These are phyloP conservation scores for Crambe crambe DNA, from an alignment of 37 sponge, comb jelly and placozoan genomes.

Conservation along the genomic window DNA sequence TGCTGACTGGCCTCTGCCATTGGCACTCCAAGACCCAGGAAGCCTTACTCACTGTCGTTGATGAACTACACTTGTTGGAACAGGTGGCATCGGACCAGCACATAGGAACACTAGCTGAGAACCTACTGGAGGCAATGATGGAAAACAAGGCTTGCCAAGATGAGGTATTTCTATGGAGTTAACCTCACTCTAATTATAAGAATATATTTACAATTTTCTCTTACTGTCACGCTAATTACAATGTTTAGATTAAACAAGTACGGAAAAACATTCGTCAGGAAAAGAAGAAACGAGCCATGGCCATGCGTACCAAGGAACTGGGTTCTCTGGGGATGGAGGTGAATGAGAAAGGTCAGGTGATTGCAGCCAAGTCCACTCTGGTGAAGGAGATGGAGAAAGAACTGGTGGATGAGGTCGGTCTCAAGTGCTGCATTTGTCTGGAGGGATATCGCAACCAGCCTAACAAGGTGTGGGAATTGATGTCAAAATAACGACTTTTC, in stretches of 20 bases:
- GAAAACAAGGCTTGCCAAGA: slow-evolving; percentile 43
- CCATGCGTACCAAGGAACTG: slow-evolving; percentile 88
- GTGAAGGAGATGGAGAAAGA: slow-evolving; percentile 70
- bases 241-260: slow-evolving; percentile 61
- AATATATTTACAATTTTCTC: not conserved
- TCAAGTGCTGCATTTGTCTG: slow-evolving; percentile 89
- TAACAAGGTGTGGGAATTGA: slow-evolving; percentile 61
- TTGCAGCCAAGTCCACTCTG: slow-evolving; percentile 34
- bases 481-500: not conserved
- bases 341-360: slow-evolving; percentile 89
- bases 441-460: slow-evolving; percentile 95
- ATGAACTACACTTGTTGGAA: slow-evolving; percentile 79
- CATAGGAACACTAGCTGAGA: slow-evolving; percentile 87
- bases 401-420: slow-evolving; percentile 79
- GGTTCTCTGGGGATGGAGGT: slow-evolving; percentile 80
- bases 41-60: slow-evolving; percentile 34
- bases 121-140: slow-evolving; percentile 76
- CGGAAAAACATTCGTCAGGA: slow-evolving; percentile 65
- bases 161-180: slow-evolving; percentile 40
- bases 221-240: not conserved
- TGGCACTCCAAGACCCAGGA: slow-evolving; percentile 70
- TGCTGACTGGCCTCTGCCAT: slow-evolving; percentile 76
- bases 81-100: slow-evolving; percentile 81
- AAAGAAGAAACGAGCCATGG: slow-evolving; percentile 84
- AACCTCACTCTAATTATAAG: not conserved